phyloP scores from a whole-genome alignment of 2,888 invertebrate genomes.

The Agriopis aurantiaria region DNA sequence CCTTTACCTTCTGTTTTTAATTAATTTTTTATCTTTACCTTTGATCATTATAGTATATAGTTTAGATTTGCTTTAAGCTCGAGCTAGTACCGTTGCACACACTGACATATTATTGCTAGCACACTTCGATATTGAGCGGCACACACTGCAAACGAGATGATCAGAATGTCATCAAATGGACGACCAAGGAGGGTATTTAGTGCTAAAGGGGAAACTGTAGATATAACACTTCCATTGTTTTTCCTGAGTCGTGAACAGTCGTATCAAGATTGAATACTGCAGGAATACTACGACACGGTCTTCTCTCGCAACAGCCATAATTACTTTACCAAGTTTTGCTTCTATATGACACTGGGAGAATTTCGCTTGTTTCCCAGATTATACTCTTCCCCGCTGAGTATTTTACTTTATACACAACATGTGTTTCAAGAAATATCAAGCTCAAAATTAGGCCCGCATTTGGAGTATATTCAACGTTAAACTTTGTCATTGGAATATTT shows the following conservation, averaged over 20 bases:
- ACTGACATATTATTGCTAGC: too few relatives aligned
- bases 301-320: conserved; percentile 43
- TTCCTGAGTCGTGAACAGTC: neutral
- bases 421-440: conserved; percentile 31
- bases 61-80: too few relatives aligned
- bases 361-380: conserved; percentile 36
- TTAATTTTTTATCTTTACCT: too few relatives aligned
- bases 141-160: too few relatives aligned
- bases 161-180: too few relatives aligned
- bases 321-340: conserved; percentile 48
- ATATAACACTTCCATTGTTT: too few relatives aligned
- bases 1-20: too few relatives aligned
- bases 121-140: too few relatives aligned
- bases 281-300: neutral
- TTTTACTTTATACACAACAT: conserved; percentile 28
- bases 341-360: conserved; percentile 33
- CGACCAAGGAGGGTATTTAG: too few relatives aligned
- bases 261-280: conserved; percentile 8
- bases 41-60: too few relatives aligned
- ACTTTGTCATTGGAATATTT: conserved; percentile 13
- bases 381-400: conserved; percentile 23
- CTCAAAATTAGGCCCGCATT: conserved; percentile 26
- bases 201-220: too few relatives aligned
- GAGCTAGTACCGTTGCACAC: too few relatives aligned
- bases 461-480: neutral